phyloP scores from a whole-genome alignment of 2,113 vertebrate genomes.

The Xenotilapia longispinis region DNA sequence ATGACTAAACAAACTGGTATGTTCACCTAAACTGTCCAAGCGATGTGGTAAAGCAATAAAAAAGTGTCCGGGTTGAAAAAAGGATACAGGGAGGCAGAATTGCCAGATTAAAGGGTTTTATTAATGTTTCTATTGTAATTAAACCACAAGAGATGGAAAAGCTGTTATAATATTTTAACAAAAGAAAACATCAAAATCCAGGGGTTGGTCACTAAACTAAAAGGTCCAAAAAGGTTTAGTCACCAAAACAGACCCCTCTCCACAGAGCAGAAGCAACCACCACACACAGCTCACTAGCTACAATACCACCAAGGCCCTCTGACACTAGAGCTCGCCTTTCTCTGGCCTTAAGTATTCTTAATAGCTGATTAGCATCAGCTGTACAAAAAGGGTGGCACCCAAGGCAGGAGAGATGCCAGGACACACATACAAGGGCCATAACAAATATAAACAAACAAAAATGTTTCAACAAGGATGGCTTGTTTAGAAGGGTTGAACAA shows the following conservation, averaged over 20 bases:
- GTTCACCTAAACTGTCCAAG: not conserved
- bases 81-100: not conserved
- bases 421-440: not conserved
- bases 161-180: not conserved
- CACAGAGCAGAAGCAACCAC: not conserved
- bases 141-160: not conserved
- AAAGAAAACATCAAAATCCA: not conserved
- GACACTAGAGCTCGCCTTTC: not conserved
- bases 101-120: not conserved
- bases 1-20: not conserved
- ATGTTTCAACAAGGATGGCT: not conserved
- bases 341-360: not conserved
- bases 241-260: not conserved
- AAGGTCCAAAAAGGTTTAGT: not conserved
- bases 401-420: not conserved
- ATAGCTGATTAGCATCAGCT: not conserved
- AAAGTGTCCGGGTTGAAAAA: not conserved
- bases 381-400: not conserved
- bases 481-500: not conserved
- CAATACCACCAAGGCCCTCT: not conserved
- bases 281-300: not conserved
- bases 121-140: not conserved
- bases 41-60: not conserved
- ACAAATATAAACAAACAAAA: not conserved
- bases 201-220: not conserved